Evolutionary conservation across 2,888 invertebrate species (phyloP).

Genomic region (Lochmaea crataegi): DNA sequence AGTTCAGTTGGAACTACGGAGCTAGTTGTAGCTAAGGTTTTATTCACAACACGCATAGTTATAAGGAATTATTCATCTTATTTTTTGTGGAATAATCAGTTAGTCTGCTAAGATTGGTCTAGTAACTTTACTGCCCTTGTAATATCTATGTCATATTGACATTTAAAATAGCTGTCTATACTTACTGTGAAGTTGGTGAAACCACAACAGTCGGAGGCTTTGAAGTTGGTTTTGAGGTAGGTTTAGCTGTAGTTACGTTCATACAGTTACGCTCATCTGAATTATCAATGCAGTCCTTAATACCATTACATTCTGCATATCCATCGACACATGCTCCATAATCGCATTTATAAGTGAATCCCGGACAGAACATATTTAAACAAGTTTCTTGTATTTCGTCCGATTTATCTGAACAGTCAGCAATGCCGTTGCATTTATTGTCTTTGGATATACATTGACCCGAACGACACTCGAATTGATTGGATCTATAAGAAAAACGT

Average conservation of each 20-base stretch:
- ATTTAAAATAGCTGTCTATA: no score
- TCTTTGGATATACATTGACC: constrained; percentile 52
- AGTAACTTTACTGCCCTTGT: no score
- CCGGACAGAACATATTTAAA: constrained; percentile 51
- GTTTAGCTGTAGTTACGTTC: background rate
- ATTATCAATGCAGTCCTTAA: constrained; percentile 66
- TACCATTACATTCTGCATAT: constrained; percentile 68
- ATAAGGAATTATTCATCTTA: no score
- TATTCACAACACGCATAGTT: no score
- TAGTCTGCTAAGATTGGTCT: no score
- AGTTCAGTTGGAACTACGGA: no score
- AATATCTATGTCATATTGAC: no score
- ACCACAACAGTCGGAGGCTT: constrained; percentile 12
- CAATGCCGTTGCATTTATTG: constrained; percentile 54
- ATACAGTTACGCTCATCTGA: constrained; percentile 64
- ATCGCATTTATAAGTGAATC: constrained; percentile 52
- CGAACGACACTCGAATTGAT: constrained; percentile 51
- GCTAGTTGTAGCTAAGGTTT: no score
- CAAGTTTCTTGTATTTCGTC: constrained; percentile 55
- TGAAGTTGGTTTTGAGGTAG: constrained; percentile 9
- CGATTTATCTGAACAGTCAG: constrained; percentile 55
- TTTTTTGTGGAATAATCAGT: no score
- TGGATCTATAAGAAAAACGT: constrained; percentile 39
- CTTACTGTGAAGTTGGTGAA: constrained; percentile 2
- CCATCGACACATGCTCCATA: constrained; percentile 61